A percentile compares a stretch with the other conserved stretches of the same genome.
Evolutionary conservation across 2,797 vertebrate species (phyloP).

Genomic region (Hylomyscus alleni): DNA sequence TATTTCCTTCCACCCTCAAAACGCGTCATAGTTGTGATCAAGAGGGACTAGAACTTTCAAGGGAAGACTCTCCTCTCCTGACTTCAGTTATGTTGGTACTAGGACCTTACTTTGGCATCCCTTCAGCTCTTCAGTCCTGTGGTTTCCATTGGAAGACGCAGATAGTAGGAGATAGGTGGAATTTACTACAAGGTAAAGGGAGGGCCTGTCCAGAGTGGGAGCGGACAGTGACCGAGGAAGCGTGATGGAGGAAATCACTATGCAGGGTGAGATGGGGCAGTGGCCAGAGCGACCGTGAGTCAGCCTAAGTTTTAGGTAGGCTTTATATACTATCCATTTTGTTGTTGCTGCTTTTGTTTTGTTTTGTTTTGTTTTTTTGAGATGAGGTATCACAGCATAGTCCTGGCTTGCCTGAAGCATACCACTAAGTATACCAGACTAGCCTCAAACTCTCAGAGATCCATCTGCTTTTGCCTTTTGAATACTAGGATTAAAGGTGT

Average conservation of each 20-base stretch:
- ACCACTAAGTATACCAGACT: neutral
- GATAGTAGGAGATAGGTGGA: neutral
- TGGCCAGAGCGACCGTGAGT: neutral
- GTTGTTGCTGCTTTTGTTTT: neutral
- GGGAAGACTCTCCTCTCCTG: slow-evolving; percentile 36
- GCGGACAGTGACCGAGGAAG: neutral
- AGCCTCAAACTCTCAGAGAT: neutral
- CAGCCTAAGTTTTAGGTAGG: neutral
- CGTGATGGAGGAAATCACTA: no score
- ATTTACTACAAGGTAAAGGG: no score
- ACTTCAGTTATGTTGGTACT: neutral
- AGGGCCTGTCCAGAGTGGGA: neutral
- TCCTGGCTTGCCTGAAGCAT: neutral
- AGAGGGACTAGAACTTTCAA: slow-evolving; percentile 5
- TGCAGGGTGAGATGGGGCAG: neutral
- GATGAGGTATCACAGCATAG: neutral
- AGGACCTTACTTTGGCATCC: neutral
- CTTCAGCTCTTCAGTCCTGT: neutral
- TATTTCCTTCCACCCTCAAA: neutral
- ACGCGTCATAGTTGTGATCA: neutral
- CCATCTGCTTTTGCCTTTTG: neutral
- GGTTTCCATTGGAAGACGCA: neutral
- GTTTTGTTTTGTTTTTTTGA: neutral
- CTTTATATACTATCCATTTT: neutral
- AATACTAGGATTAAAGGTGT: neutral